Percentiles rank a stretch among this genome's conserved stretches.
Conservation (phyloP, 2,113 vertebrate genomes). For the Istiophorus platypterus region DNA sequence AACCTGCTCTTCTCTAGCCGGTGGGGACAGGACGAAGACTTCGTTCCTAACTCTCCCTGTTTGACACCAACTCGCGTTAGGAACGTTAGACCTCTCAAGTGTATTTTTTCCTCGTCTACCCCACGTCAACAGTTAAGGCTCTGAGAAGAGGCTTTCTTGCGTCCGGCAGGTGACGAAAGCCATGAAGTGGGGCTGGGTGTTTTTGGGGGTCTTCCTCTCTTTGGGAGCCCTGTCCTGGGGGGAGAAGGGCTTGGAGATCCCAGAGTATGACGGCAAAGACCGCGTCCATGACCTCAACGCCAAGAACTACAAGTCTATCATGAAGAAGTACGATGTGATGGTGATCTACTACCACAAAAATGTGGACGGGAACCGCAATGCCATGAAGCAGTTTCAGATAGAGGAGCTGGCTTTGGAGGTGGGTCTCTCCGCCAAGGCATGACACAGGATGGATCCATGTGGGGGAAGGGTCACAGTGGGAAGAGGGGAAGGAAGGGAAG, state of each 20-base stretch:
- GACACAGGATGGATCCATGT: constrained; percentile 46
- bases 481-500: constrained; percentile 21
- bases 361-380: constrained; percentile 85
- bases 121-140: constrained; percentile 24
- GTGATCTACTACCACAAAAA: constrained; percentile 92
- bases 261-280: constrained; percentile 91
- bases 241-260: constrained; percentile 89
- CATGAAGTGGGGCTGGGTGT: constrained; percentile 86
- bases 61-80: constrained; percentile 56
- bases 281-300: constrained; percentile 87
- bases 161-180: constrained; percentile 32
- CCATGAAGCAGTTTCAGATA: constrained; percentile 90
- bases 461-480: constrained; percentile 39
- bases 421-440: constrained; percentile 72
- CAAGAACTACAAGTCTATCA: constrained; percentile 92
- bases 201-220: constrained; percentile 78
- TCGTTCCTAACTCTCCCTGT: constrained; percentile 69
- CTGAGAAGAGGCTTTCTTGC: constrained; percentile 51
- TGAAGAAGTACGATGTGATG: constrained; percentile 93
- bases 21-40: constrained; percentile 70
- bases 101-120: constrained; percentile 9
- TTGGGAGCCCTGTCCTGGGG: constrained; percentile 77
- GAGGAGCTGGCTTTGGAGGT: constrained; percentile 94
- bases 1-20: constrained; percentile 79
- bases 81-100: constrained; percentile 42